Conservation (phyloP, 2,113 vertebrate species). For the Xenopus laevis region DNA sequence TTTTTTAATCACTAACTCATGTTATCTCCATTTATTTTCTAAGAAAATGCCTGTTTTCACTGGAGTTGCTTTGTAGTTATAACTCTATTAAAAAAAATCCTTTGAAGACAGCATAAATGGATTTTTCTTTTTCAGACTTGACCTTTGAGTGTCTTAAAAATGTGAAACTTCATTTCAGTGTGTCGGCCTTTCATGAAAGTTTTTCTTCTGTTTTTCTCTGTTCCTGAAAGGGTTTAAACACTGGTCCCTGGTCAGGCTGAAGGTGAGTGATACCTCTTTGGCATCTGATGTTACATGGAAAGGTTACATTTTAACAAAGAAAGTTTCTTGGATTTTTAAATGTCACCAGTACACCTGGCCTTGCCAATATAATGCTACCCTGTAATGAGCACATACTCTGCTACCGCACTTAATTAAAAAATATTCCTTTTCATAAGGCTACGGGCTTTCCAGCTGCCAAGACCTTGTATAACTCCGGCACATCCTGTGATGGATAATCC, state of each 20-base stretch:
- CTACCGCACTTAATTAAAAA: constrained; percentile 22
- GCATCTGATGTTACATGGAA: constrained; percentile 15
- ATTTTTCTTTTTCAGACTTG: not conserved
- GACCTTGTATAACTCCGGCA: not conserved
- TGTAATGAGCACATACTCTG: not conserved
- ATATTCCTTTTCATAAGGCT: constrained; percentile 11
- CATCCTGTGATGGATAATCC: not conserved
- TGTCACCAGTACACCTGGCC: constrained; percentile 35
- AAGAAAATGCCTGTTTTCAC: not conserved
- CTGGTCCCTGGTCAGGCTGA: not conserved
- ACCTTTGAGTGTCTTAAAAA: constrained; percentile 11
- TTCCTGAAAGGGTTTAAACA: constrained; percentile 2
- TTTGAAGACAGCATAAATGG: not conserved
- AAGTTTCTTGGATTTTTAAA: constrained; percentile 8
- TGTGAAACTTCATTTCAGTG: not conserved
- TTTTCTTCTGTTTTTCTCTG: not conserved
- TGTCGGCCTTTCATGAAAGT: not conserved
- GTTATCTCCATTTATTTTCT: not conserved
- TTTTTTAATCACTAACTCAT: not conserved
- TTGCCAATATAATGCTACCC: constrained; percentile 7
- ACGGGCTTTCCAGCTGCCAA: not conserved
- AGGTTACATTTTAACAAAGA: constrained; percentile 36
- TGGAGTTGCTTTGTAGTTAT: not conserved
- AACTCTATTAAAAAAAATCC: not conserved
- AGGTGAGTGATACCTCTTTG: constrained; percentile 23